These are phyloP conservation scores for Dicentrarchus labrax DNA, from an alignment of 2,113 vertebrate species.

Conservation along the genomic window DNA sequence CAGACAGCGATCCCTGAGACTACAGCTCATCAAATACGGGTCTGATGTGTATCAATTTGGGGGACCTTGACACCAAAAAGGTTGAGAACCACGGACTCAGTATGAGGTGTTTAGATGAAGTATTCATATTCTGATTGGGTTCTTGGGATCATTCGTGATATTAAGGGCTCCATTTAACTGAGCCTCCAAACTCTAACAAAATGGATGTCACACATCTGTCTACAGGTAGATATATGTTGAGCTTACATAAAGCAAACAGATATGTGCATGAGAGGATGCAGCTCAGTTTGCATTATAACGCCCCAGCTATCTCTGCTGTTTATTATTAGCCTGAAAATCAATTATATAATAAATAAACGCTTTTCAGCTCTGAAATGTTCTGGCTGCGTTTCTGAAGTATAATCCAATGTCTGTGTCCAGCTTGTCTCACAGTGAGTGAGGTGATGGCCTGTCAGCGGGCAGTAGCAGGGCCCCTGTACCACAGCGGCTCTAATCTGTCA, in stretches of 20 bases:
- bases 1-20: no score
- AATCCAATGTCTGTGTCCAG: slow-evolving; percentile 29
- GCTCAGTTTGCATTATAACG: background rate
- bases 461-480: background rate
- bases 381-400: background rate
- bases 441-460: background rate
- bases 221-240: background rate
- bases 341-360: slow-evolving; percentile 24
- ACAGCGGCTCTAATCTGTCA: slow-evolving; percentile 44
- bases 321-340: background rate
- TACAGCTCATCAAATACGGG: no score
- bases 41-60: no score
- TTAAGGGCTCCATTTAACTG: background rate
- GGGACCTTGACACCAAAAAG: no score
- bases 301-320: background rate
- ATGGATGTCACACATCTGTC: no score
- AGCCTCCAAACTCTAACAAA: background rate
- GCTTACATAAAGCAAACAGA: background rate
- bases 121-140: background rate
- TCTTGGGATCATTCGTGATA: background rate
- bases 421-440: slow-evolving; percentile 6
- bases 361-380: background rate
- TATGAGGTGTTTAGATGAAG: background rate
- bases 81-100: no score
- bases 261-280: background rate